A percentile compares a stretch with the other conserved stretches of the same genome.
These are phyloP conservation scores for Drosophila rhopaloa DNA, from an alignment of 1,140 invertebrate genomes.

Conservation along the genomic window DNA sequence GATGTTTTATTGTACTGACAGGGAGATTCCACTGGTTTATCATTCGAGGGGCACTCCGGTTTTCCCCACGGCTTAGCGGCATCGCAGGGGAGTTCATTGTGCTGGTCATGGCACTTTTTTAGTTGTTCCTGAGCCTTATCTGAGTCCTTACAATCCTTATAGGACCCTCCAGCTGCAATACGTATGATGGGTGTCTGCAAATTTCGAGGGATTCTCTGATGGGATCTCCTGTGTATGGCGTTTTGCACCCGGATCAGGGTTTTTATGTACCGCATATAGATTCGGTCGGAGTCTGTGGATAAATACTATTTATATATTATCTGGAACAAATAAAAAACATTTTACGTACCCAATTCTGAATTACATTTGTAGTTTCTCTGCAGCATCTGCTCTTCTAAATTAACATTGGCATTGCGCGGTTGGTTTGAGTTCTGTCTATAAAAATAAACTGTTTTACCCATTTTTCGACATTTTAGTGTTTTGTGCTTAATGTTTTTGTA, in stretches of 20 bases:
- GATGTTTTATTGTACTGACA: background rate
- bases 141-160: background rate
- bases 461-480: conserved; percentile 3
- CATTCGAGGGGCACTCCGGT: background rate
- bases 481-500: background rate
- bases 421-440: background rate
- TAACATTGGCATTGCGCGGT: background rate
- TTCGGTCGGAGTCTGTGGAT: background rate
- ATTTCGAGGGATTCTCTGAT: background rate
- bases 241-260: background rate
- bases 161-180: too few species aligned
- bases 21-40: background rate
- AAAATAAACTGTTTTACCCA: background rate
- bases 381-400: background rate
- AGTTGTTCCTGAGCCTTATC: background rate
- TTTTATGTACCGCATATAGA: background rate
- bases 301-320: too few species aligned
- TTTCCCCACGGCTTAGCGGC: background rate
- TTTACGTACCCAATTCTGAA: background rate
- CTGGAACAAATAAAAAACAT: too few species aligned
- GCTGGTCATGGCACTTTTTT: background rate
- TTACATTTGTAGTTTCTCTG: too few species aligned
- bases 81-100: background rate
- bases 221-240: background rate
- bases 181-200: too few species aligned